phyloP scores from a whole-genome alignment of 1,140 invertebrate species.

The Odontomachus brunneus region DNA sequence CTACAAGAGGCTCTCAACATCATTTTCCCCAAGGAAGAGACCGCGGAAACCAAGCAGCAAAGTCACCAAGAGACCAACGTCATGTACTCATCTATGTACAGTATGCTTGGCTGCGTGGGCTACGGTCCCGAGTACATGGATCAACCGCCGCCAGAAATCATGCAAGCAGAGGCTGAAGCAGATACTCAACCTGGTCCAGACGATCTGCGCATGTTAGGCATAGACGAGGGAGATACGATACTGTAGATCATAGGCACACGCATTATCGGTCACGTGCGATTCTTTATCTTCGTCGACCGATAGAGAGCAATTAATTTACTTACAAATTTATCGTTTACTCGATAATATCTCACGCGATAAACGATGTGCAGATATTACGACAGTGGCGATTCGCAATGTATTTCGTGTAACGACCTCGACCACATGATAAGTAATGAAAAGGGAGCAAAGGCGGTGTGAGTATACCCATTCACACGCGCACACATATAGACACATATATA shows the following conservation, averaged over 20 bases:
- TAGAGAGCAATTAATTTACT: too few species aligned
- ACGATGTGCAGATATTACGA: neutral
- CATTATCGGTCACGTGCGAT: neutral
- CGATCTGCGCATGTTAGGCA: conserved; percentile 84
- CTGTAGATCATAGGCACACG: conserved; percentile 73
- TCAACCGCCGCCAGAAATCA: conserved; percentile 84
- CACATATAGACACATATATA: too few species aligned
- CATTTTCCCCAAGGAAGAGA: conserved; percentile 87
- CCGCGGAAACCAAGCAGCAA: conserved; percentile 68
- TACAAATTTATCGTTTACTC: conserved; percentile 23
- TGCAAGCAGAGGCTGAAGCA: conserved; percentile 79
- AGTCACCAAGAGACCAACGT: conserved; percentile 78
- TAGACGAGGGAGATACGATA: conserved; percentile 84
- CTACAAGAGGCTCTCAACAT: conserved; percentile 90
- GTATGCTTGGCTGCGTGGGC: conserved; percentile 82
- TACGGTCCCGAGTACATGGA: conserved; percentile 84
- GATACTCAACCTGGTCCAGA: conserved; percentile 83
- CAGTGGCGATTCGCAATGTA: neutral
- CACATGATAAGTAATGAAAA: conserved; percentile 3
- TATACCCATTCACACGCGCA: neutral
- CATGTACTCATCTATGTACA: conserved; percentile 84
- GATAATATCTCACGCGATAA: neutral
- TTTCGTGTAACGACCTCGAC: neutral
- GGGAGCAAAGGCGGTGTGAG: neutral
- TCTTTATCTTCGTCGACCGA: too few species aligned